A percentile compares a stretch with the other conserved stretches of the same genome.
Evolutionary conservation across 2,797 vertebrate genomes (phyloP).

Genomic region (Choloepus didactylus): DNA sequence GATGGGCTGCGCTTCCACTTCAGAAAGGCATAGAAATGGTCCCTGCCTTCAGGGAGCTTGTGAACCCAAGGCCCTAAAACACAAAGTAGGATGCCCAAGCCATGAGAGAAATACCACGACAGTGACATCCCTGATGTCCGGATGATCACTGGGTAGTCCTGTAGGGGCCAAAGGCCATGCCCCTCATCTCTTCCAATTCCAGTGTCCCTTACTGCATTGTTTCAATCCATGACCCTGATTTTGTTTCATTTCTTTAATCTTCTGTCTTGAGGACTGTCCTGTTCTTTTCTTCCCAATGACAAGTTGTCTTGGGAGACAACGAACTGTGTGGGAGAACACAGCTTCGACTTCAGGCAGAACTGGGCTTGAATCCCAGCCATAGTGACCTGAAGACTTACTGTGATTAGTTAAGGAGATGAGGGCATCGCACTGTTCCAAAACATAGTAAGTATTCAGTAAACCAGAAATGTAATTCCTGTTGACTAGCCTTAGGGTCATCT

Average conservation of each 20-base stretch:
- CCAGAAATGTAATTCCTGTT: background rate
- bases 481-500: background rate
- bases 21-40: background rate
- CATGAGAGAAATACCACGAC: background rate
- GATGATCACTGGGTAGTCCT: background rate
- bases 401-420: background rate
- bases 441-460: background rate
- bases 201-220: background rate
- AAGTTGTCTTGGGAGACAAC: background rate
- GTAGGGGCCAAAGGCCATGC: background rate
- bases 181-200: background rate
- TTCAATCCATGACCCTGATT: background rate
- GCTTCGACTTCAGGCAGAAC: background rate
- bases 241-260: background rate
- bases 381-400: background rate
- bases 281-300: background rate
- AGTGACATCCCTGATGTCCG: fast-evolving
- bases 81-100: background rate
- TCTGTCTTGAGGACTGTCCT: background rate
- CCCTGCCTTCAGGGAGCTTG: background rate
- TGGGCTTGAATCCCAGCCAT: background rate
- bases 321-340: background rate
- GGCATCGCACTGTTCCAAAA: background rate
- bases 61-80: background rate
- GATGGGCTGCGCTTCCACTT: background rate